Conservation (phyloP, 2,888 invertebrate genomes). For the Petrolisthes cinctipes region DNA sequence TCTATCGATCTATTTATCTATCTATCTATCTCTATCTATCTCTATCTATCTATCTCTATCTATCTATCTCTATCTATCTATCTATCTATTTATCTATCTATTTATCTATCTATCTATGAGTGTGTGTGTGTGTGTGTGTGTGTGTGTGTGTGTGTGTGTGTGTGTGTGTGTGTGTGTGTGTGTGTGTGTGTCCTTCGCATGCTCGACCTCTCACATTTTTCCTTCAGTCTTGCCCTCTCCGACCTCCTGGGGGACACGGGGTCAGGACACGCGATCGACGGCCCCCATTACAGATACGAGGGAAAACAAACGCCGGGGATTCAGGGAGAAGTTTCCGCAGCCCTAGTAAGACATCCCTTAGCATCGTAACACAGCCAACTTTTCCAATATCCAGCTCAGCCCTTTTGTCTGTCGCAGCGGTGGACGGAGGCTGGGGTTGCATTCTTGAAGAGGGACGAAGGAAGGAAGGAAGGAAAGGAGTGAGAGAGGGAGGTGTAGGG, state of each 20-base stretch:
- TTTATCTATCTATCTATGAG: too few relatives aligned
- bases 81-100: too few relatives aligned
- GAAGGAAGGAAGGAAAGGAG: too few relatives aligned
- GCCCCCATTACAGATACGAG: neutral
- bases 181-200: neutral
- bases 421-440: neutral
- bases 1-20: too few relatives aligned
- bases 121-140: too few relatives aligned
- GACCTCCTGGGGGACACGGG: neutral
- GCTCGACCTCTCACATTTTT: neutral
- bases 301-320: neutral
- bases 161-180: neutral
- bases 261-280: neutral
- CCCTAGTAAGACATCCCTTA: neutral
- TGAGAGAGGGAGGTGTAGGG: neutral
- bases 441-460: neutral
- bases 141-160: neutral
- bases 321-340: neutral
- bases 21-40: too few relatives aligned
- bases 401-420: neutral
- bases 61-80: too few relatives aligned
- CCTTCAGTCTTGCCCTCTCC: neutral
- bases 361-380: neutral
- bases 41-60: too few relatives aligned
- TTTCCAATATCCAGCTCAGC: constrained; percentile 1